Evolutionary conservation across 1,140 invertebrate species (phyloP), one percentile per base, ranked within the genome.

Genomic region (Drosophila lacteicornis): DNA sequence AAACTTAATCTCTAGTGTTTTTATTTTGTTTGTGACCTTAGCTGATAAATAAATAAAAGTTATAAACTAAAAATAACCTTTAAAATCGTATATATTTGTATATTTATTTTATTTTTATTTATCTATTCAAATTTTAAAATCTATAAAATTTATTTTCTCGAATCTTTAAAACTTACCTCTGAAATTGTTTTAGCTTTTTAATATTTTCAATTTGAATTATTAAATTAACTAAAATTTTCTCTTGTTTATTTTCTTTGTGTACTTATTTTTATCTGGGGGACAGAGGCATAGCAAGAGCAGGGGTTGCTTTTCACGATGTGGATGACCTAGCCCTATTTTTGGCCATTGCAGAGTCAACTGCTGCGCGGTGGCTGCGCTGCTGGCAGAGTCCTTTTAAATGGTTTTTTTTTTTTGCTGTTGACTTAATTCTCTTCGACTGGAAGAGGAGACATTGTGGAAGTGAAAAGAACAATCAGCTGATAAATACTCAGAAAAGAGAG

Each of bases 241-340:
- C 3, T 11, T 3, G 6, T 46, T 12, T 56, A 15, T 56, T 49
- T 74, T 15, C 60, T 3, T 45, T 43, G 62, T 60, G 40, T 36
- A 45, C 13, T 13, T 65, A 6, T 60, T 42, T 58, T 42, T 58
- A 7, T 59, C 1, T 22, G 30, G 3, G 3, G 6, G 17, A 36
- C 17, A 12, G 17, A 1, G 30, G 3, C 7, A 4, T n/a, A 4
- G 4, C 3, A 22, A 30, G 3, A 22, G 27, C 17, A 11, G 27
- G 30, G 46, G 27, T 40, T 36, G 43, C 33, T 56, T n/a, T 30
- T 2, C 47, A 63, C 71, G 38, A 42, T 71, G 62, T 80, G 79
- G 85, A 87, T 86, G 84, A 88, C 84, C 84, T 87, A 87, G 84
- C 84, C 84, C 84, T 87, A 87, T 84, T 87, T 87, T 74, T 80